Base-by-base conservation (phyloP, 2,797 vertebrate genomes). In the Meriones psammophilus region DNA sequence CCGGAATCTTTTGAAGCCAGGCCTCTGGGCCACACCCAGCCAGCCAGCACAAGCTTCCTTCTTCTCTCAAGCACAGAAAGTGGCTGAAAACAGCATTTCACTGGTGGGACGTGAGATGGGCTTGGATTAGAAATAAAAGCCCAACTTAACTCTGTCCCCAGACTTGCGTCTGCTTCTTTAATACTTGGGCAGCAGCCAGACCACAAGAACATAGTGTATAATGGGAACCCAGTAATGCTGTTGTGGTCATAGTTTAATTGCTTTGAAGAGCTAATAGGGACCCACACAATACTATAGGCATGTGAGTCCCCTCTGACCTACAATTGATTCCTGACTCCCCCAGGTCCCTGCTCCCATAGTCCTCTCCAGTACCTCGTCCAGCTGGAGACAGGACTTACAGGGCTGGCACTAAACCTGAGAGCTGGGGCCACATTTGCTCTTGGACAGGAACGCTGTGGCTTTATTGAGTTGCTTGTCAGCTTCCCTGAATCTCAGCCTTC, bases 231-330 rank as follows among this genome's bases (percentile, higher is more conserved):
- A 58, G 93, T 96, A 94, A 96, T 36, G 64, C 95, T 93, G 18
- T 89, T 95, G 94, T 91, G 97, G 96, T 97, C 95, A 81, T 39
- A 91, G 83, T 87, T 94, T 97, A 93, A 97, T 91, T 96, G 96
- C 88, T 95, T 96, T 96, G 90, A 92, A 92, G 94, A 92, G 81
- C 88, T 94, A 96, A 92, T 46, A 87, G 79, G 46, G 71, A 92
- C 54, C 28, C 56, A 58, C 83, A 88, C 54, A 89, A 62, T 54
- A 94, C 60, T 81, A 88, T 92, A 94, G 85, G 77, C 74, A 84
- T 76, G 30, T 30, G 79, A 68, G 90, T 95, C 42, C 60, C 76
- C 80, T 89, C 88, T 89, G 74, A 73, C 83, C 92, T 94, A 91
- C 77, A 73, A 86, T 30, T 15, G 90, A 71, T 54, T 80, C 71